phyloP scores from a whole-genome alignment of 2,888 invertebrate species.

The Phengaris alcon region DNA sequence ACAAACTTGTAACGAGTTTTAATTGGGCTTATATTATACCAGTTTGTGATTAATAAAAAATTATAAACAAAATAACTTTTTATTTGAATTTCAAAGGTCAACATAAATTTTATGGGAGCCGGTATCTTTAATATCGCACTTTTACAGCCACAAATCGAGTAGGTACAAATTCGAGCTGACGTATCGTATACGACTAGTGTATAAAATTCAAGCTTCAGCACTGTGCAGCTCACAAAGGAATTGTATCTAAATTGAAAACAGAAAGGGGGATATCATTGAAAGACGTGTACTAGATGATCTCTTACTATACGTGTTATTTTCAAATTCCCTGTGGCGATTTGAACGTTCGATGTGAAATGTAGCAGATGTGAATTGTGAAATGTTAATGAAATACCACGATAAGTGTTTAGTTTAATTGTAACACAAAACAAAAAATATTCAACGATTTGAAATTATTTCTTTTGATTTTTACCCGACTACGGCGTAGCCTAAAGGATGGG shows the following conservation, averaged over 20 bases:
- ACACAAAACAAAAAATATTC: no score
- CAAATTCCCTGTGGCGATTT: constrained; percentile 18
- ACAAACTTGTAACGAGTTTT: no score
- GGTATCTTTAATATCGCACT: constrained; percentile 8
- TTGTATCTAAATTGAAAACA: constrained; percentile 31
- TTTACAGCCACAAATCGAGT: constrained; percentile 27
- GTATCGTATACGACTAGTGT: constrained; percentile 28
- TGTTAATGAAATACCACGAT: neutral
- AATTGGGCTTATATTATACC: no score
- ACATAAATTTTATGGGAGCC: neutral
- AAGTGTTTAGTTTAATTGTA: neutral
- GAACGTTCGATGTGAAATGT: neutral
- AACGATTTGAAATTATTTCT: no score
- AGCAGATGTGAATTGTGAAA: neutral
- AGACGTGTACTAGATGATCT: constrained; percentile 29
- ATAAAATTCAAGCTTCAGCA: constrained; percentile 28
- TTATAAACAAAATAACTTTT: neutral
- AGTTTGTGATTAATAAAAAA: neutral
- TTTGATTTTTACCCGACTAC: no score
- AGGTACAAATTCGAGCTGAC: constrained; percentile 25
- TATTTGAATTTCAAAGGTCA: neutral
- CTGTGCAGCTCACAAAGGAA: constrained; percentile 29
- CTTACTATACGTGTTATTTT: constrained; percentile 13
- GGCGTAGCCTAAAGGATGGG: no score
- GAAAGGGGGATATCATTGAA: constrained; percentile 27